Base-by-base conservation (phyloP, 2,888 invertebrate species). In the Heteropelma amictum region DNA sequence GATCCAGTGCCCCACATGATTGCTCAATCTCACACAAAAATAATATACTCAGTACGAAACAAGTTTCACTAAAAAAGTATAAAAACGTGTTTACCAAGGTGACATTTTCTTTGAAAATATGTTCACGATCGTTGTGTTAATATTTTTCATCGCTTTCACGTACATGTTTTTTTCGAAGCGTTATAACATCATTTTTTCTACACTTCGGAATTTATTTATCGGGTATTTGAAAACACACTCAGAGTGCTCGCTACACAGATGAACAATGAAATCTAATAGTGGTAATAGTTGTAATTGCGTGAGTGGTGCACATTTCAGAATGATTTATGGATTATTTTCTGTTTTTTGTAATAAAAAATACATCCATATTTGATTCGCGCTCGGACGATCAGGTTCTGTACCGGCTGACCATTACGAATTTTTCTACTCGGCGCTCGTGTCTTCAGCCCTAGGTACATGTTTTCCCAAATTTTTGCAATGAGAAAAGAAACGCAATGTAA, bases 281-380 rank as follows among this genome's bases (percentile, higher is more conserved):
- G 23, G 74, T 74, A n/a, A n/a, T n/a, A n/a, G 74, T 51, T 60
- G 6, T 12, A 53, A 58, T 53, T 65, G 69, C 69, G 74, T 74
- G 69, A 33, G 40, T 21, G n/a, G n/a, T n/a, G n/a, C n/a, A n/a
- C 8, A 17, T 12, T 47, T 47, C 23, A 19, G 23, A 45, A 7
- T n/a, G 14, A 21, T 30, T 30, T 42, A n/a, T 6, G 5, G 6
- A 23, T 4, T 12, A 2, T 42, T 0, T 7, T 42, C 7, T n/a
- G 12, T 19, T 40, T 28, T n/a, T n/a, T n/a, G n/a, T n/a, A n/a
- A n/a, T n/a, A n/a, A n/a, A n/a, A n/a, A n/a, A n/a, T n/a, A n/a
- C n/a, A n/a, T n/a, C n/a, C n/a, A n/a, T n/a, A n/a, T n/a, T n/a
- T n/a, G n/a, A n/a, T n/a, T n/a, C n/a, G n/a, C n/a, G n/a, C n/a